These are phyloP conservation scores for Caenorhabditis uteleia DNA, from an alignment of 2,888 invertebrate genomes.

Conservation along the genomic window DNA sequence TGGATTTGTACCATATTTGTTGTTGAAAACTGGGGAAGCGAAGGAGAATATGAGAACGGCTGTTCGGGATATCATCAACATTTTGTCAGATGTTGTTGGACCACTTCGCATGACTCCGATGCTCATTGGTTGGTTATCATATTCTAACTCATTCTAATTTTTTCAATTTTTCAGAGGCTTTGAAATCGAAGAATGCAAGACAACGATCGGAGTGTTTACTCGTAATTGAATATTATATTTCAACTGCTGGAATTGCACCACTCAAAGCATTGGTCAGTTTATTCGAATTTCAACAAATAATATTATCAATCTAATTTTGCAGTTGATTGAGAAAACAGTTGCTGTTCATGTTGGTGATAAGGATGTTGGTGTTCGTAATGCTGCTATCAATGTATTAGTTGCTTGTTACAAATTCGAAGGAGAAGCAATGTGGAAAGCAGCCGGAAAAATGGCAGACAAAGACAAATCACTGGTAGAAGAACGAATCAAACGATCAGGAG, in stretches of 20 bases:
- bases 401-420: conserved; percentile 88
- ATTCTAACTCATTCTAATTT: neutral
- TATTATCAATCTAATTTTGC: too few relatives aligned
- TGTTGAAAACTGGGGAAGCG: conserved; percentile 78
- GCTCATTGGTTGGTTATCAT: conserved; percentile 34
- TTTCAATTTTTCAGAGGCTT: conserved; percentile 76
- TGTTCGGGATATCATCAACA: conserved; percentile 46
- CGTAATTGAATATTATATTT: conserved; percentile 81
- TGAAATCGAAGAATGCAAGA: conserved; percentile 94
- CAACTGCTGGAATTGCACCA: conserved; percentile 76
- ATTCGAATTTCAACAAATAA: neutral
- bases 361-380: conserved; percentile 92
- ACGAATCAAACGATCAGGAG: conserved; percentile 85
- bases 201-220: conserved; percentile 95
- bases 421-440: conserved; percentile 73
- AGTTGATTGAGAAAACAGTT: conserved; percentile 82
- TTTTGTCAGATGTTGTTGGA: conserved; percentile 40
- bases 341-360: conserved; percentile 93
- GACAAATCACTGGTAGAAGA: conserved; percentile 92
- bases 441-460: conserved; percentile 74
- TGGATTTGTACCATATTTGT: conserved; percentile 91
- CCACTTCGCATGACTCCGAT: conserved; percentile 48
- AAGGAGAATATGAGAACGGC: conserved; percentile 48
- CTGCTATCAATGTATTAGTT: conserved; percentile 91
- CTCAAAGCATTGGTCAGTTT: conserved; percentile 75